phyloP scores from a whole-genome alignment of 2,888 invertebrate species.

The Diabrotica balteata region DNA sequence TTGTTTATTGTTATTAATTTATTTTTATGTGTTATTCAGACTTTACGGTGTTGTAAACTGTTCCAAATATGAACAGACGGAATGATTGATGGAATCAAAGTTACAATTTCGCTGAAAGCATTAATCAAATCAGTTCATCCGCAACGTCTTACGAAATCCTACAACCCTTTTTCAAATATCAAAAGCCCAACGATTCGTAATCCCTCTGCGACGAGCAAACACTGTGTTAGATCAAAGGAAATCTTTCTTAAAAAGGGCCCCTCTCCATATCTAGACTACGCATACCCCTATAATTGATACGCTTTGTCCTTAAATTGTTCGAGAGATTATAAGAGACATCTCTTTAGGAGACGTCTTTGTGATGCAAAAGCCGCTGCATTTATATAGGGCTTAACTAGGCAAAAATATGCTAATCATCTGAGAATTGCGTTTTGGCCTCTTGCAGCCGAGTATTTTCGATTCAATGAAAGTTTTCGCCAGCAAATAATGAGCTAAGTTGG shows the following conservation, averaged over 20 bases:
- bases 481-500: too few relatives aligned
- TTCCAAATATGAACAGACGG: too few relatives aligned
- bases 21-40: too few relatives aligned
- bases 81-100: too few relatives aligned
- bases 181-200: too few relatives aligned
- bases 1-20: too few relatives aligned
- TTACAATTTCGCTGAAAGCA: too few relatives aligned
- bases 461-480: background rate
- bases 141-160: too few relatives aligned
- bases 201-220: conserved; percentile 4
- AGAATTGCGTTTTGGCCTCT: too few relatives aligned
- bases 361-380: conserved; percentile 11
- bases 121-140: too few relatives aligned
- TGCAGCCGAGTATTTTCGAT: background rate
- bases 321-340: conserved; percentile 1
- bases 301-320: conserved; percentile 11
- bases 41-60: too few relatives aligned
- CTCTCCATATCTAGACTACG: background rate
- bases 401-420: conserved; percentile 8
- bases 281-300: conserved; percentile 9
- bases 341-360: conserved; percentile 6
- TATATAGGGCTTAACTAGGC: conserved; percentile 3
- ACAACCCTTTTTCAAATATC: too few relatives aligned
- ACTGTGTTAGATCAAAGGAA: conserved; percentile 6
- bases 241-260: conserved; percentile 2